phyloP scores from a whole-genome alignment of 2,888 invertebrate genomes.

The Pachymerium ferrugineum region DNA sequence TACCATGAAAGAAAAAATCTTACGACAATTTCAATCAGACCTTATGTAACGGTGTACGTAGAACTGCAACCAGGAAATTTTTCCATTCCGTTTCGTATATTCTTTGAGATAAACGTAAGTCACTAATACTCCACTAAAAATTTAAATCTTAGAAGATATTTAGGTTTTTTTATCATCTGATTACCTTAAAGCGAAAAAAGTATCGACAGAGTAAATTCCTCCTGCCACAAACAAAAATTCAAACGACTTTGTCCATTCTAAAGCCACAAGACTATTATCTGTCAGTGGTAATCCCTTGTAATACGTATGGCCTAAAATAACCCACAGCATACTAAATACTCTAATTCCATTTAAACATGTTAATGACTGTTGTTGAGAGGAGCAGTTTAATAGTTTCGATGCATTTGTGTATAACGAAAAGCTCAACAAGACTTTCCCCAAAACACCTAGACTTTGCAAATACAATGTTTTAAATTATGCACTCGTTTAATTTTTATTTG shows the following conservation, averaged over 20 bases:
- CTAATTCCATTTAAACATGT: conserved; percentile 53
- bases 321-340: conserved; percentile 56
- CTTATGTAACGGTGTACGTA: background rate
- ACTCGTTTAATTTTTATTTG: no score
- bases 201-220: conserved; percentile 29
- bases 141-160: background rate
- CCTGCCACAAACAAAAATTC: background rate
- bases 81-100: background rate
- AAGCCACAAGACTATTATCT: conserved; percentile 1
- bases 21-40: background rate
- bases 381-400: conserved; percentile 48
- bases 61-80: conserved; percentile 20
- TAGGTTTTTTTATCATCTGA: background rate
- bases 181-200: conserved; percentile 31
- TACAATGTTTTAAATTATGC: background rate
- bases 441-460: background rate
- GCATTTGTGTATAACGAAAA: conserved; percentile 54
- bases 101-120: background rate
- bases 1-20: background rate
- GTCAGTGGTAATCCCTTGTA: background rate
- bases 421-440: conserved; percentile 46
- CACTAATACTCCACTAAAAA: background rate
- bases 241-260: background rate
- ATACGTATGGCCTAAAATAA: conserved; percentile 53
- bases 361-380: conserved; percentile 45